A percentile compares a stretch with the other conserved stretches of the same genome.
Evolutionary conservation across 2,113 vertebrate genomes (phyloP).

Genomic region (Aspiorhynchus laticeps): DNA sequence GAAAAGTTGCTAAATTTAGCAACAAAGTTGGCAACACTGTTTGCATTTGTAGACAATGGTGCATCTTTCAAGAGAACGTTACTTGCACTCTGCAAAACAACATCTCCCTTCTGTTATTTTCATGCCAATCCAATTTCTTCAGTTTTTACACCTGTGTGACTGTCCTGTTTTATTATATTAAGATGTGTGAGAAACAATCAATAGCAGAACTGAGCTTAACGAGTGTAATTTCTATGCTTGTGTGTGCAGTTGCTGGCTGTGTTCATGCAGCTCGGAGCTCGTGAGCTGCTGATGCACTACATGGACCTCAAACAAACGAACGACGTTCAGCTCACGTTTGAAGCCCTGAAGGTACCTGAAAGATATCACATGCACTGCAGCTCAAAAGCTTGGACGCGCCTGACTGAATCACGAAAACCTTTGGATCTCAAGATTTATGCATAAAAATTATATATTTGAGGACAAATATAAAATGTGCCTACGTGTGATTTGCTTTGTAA

Average conservation of each 20-base stretch:
- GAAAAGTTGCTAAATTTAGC: too few relatives aligned
- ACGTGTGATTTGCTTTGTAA: not conserved
- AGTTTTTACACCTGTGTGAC: too few relatives aligned
- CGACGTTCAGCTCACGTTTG: constrained; percentile 95
- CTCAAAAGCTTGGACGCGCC: not conserved
- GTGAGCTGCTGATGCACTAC: constrained; percentile 97
- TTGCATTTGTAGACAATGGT: too few relatives aligned
- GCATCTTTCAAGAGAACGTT: too few relatives aligned
- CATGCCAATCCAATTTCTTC: too few relatives aligned
- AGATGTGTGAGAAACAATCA: not conserved
- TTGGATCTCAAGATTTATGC: not conserved
- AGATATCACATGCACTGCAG: not conserved
- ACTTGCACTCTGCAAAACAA: too few relatives aligned
- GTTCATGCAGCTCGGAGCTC: constrained; percentile 97
- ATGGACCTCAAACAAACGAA: constrained; percentile 96
- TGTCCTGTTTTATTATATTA: not conserved
- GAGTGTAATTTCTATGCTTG: not conserved
- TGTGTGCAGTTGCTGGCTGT: constrained; percentile 87
- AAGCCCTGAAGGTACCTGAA: constrained; percentile 90
- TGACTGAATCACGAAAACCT: not conserved
- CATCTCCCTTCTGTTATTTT: not conserved
- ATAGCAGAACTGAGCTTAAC: too few relatives aligned
- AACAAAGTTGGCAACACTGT: too few relatives aligned
- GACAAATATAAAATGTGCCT: not conserved
- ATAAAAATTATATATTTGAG: too few relatives aligned